Percentiles rank a stretch among this genome's conserved stretches.
These are phyloP conservation scores for Nephrotoma guestfalica DNA, from an alignment of 2,888 invertebrate genomes.

Conservation along the genomic window DNA sequence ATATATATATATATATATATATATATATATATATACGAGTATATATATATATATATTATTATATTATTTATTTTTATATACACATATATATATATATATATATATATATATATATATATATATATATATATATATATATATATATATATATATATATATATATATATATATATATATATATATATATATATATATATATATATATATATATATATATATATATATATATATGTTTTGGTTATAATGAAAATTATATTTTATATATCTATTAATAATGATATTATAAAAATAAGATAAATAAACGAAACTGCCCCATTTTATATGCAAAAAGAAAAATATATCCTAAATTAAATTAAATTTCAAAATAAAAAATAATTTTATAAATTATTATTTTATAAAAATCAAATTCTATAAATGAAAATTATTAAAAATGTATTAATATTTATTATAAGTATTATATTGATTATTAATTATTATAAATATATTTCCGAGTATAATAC, in stretches of 20 bases:
- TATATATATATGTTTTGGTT: no score
- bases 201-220: neutral
- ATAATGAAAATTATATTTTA: no score
- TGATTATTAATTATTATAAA: no score
- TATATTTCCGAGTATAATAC: no score
- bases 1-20: no score
- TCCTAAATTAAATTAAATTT: neutral
- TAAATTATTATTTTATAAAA: neutral
- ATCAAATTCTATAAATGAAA: neutral
- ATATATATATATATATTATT: neutral
- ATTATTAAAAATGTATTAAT: neutral
- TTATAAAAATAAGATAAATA: neutral
- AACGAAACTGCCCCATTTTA: slow-evolving; percentile 1
- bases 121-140: neutral
- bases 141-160: neutral
- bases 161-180: neutral
- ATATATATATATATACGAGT: no score
- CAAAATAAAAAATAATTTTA: neutral
- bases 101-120: neutral
- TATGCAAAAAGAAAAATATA: neutral
- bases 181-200: neutral
- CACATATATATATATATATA: neutral
- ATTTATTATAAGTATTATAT: no score
- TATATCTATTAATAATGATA: no score
- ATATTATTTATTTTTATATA: neutral